Percentiles rank a stretch among this genome's conserved stretches.
Conservation (phyloP, 1,140 invertebrate genomes). For the Atopsyche davidsoni region DNA sequence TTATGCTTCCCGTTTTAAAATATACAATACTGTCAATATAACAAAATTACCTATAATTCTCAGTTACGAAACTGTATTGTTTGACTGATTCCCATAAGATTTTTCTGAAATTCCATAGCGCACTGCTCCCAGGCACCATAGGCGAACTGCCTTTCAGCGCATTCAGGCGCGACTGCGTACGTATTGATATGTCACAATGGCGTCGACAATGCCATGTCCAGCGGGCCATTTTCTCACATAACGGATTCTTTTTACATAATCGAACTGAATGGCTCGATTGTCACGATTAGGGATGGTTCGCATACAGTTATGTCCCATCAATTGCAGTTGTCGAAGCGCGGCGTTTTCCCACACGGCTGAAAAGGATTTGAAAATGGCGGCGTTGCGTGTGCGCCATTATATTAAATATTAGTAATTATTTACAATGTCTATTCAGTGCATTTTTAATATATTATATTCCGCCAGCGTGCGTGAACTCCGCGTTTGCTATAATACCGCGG, state of each 20-base stretch:
- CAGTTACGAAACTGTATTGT: neutral
- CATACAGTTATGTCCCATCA: slow-evolving; percentile 15
- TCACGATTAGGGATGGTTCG: slow-evolving; percentile 24
- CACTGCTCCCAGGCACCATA: neutral
- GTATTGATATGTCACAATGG: neutral
- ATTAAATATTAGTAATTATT: slow-evolving; percentile 15
- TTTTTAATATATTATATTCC: neutral
- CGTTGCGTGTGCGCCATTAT: slow-evolving; percentile 15
- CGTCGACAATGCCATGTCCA: neutral
- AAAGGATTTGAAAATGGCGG: slow-evolving; percentile 20
- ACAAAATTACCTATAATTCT: neutral
- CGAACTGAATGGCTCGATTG: slow-evolving; percentile 20
- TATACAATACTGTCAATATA: no score
- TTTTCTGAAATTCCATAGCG: neutral
- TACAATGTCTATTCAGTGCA: slow-evolving; percentile 7
- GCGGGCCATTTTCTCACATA: slow-evolving; percentile 20
- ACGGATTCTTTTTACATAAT: slow-evolving; percentile 19
- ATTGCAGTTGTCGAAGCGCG: slow-evolving; percentile 1
- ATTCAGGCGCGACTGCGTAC: neutral
- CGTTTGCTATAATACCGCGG: no score
- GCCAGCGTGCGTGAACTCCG: slow-evolving; percentile 5
- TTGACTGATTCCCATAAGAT: neutral
- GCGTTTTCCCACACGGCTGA: slow-evolving; percentile 19
- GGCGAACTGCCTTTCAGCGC: neutral
- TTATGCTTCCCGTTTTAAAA: no score